Evolutionary conservation across 2,113 vertebrate genomes (phyloP).

Genomic region (Pelodiscus sinensis): DNA sequence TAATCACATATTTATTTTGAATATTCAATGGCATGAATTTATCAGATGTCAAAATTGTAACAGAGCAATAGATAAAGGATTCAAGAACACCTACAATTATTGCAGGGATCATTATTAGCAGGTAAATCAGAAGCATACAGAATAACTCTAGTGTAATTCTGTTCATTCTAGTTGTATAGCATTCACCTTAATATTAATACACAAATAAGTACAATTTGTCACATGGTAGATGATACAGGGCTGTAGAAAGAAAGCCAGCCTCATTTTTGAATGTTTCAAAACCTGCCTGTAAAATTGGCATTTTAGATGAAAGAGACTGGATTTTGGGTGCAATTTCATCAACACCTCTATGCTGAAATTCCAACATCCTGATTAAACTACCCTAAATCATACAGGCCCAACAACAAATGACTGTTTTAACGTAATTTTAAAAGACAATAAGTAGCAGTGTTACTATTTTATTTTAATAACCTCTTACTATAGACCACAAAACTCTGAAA

Average conservation of each 20-base stretch:
- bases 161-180: not conserved
- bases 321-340: not conserved
- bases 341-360: not conserved
- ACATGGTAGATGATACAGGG: not conserved
- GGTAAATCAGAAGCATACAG: not conserved
- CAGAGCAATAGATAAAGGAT: not conserved
- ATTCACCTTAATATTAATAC: not conserved
- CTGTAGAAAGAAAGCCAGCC: not conserved
- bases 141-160: not conserved
- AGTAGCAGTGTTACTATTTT: not conserved
- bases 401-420: not conserved
- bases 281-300: not conserved
- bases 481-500: not conserved
- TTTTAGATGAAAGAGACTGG: not conserved
- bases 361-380: not conserved
- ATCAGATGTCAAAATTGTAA: not conserved
- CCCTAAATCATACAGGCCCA: not conserved
- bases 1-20: not conserved
- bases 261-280: not conserved
- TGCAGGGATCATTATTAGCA: not conserved
- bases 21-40: not conserved
- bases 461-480: not conserved
- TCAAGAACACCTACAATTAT: not conserved
- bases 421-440: not conserved
- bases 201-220: not conserved